A percentile compares a stretch with the other conserved stretches of the same genome.
phyloP scores from a whole-genome alignment of 1,140 invertebrate genomes.

The Drosophila navojoa region DNA sequence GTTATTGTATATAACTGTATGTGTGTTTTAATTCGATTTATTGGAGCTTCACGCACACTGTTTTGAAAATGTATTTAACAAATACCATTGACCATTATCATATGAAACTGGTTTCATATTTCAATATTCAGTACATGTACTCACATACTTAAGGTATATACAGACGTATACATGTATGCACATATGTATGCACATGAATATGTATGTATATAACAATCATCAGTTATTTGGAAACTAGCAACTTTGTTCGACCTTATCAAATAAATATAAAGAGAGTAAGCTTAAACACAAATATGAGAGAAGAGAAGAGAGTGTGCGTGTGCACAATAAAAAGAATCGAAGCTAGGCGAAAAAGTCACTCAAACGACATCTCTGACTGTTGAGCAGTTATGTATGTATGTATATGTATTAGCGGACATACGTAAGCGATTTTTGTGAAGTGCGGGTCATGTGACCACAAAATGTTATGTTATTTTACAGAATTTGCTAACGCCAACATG shows the following conservation, averaged over 20 bases:
- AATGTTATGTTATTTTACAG: conserved; percentile 52
- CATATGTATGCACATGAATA: background rate
- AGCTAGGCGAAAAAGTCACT: conserved; percentile 21
- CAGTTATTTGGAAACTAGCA: conserved; percentile 44
- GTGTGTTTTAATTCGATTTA: conserved; percentile 71
- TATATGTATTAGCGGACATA: conserved; percentile 1
- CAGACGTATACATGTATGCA: background rate
- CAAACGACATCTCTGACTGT: conserved; percentile 18
- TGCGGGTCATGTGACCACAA: conserved; percentile 64
- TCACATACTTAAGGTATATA: conserved; percentile 8
- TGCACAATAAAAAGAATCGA: background rate
- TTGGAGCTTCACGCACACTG: conserved; percentile 41
- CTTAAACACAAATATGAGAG: conserved; percentile 1
- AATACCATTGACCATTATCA: conserved; percentile 59
- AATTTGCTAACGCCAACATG: conserved; percentile 9
- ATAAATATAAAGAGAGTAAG: conserved; percentile 40
- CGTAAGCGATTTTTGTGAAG: conserved; percentile 14
- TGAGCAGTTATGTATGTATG: conserved; percentile 30
- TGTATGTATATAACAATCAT: conserved; percentile 6
- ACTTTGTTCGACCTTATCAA: conserved; percentile 61
- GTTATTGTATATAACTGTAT: conserved; percentile 23
- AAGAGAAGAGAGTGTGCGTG: conserved; percentile 3
- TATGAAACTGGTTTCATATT: conserved; percentile 74
- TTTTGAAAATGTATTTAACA: conserved; percentile 41
- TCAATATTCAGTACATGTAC: conserved; percentile 52